Evolutionary conservation across 2,113 vertebrate genomes (phyloP), one percentile per base, ranked within the genome.

Genomic region (Heterochromis multidens): DNA sequence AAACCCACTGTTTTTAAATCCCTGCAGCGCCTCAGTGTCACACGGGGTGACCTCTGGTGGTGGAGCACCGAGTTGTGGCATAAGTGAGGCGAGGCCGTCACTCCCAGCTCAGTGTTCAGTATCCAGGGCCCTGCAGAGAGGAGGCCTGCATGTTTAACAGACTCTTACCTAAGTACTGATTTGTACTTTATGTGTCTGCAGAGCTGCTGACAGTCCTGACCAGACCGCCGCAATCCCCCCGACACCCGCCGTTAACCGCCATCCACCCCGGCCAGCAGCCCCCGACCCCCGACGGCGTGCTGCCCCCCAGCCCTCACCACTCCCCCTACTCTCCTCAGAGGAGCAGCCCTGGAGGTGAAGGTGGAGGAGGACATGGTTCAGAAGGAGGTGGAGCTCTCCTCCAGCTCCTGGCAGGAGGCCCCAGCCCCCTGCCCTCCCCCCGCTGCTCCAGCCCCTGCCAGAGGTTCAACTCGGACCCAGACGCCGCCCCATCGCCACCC

Each of bases 391-490:
- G 97, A 67, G 96, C 96, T 6, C 95, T 99, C 46, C 95, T 98
- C 62, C 97, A 95, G 89, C 97, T 97, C 88, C 96, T 98, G 79
- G 96, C 97, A 0, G 98, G 98, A 1, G 97, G 97, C 1, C 96
- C 97, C 91, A 97, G 97, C 81, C 97, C 98, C 0, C 94, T 98
- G 37, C 77, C 98, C 27, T 99, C 98, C 19, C 98, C 98, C 0
- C 96, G 98, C 62, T 99, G 97, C 93, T 97, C 98, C 80, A 97
- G 95, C 94, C 97, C 97, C 86, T 98, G 96, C 94, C 97, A 98
- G 94, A 97, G 98, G 88, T 99, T 98, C 94, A 98, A 97, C 92
- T 93, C 97, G 14, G 98, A 99, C 91, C 97, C 98, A 0, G 98
- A 99, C 80, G 96, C 95, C 3, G 97, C 98, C 1, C 98, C 98